Evolutionary conservation across 2,888 invertebrate species (phyloP), one percentile per base, ranked within the genome.

Genomic region (Eilema depressum): DNA sequence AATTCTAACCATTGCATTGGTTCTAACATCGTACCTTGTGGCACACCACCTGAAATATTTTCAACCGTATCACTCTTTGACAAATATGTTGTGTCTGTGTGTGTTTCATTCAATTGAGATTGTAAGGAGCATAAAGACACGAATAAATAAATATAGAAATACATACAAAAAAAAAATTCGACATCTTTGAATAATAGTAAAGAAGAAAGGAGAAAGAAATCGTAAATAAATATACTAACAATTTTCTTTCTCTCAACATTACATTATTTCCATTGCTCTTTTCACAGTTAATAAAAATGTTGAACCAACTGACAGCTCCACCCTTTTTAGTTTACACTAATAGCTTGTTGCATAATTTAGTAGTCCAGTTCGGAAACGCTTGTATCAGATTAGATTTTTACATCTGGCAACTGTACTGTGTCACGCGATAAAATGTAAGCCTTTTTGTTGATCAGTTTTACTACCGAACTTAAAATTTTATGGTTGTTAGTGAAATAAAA

Each of bases 261-360:
- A 53, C n/a, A 53, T 20, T n/a, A 53, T n/a, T 53, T n/a, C 53
- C 8, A 20, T 7, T 47, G 47, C 20, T 20, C 17, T 8, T 53
- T 53, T 53, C 53, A n/a, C 53, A 53, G 53, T n/a, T n/a, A 20
- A n/a, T 53, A 53, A 53, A 53, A 53, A 53, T n/a, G 53, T n/a
- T 53, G 20, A 20, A 47, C 41, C 17, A 41, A 17, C 47, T 20
- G 47, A 47, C n/a, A 53, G 53, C 53, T 53, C 53, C n/a, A 53
- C n/a, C n/a, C 53, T 53, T 53, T 53, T 53, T 53, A 53, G 53
- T 53, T 53, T 20, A 53, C 57, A 59, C 57, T 59, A 25, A 59
- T 26, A 59, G 20, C 10, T 53, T n/a, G 53, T 53, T 53, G 53
- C n/a, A 47, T 47, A 53, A 53, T 53, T 53, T n/a, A n/a, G 8